These are phyloP conservation scores for Yasuhikotakia modesta DNA, from an alignment of 2,797 vertebrate species.

Conservation along the genomic window DNA sequence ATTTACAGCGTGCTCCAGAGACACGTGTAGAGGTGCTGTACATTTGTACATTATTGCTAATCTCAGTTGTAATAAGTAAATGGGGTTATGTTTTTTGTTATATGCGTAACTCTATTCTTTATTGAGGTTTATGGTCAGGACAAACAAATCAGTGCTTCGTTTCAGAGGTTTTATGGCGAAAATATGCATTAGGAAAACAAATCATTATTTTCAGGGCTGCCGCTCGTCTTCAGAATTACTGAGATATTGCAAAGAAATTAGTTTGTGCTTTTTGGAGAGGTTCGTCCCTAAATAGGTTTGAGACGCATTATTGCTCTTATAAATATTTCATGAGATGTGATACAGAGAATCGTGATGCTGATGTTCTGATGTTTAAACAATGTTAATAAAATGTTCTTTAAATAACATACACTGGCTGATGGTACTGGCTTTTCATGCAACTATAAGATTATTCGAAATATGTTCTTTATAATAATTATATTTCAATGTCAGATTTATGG, in stretches of 20 bases:
- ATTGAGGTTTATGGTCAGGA: neutral
- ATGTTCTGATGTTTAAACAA: neutral
- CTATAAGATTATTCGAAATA: neutral
- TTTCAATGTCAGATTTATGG: too few species aligned
- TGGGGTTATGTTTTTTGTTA: constrained; percentile 3
- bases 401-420: neutral
- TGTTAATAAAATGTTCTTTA: too few species aligned
- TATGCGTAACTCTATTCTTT: neutral
- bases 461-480: too few species aligned
- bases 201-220: constrained; percentile 23
- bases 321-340: constrained; percentile 50
- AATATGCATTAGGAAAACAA: constrained; percentile 5
- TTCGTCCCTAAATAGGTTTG: constrained; percentile 40
- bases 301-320: constrained; percentile 40
- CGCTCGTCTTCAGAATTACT: neutral
- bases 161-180: neutral
- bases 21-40: neutral
- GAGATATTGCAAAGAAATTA: constrained; percentile 18
- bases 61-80: neutral
- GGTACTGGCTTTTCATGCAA: neutral
- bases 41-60: neutral
- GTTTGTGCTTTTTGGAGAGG: constrained; percentile 30
- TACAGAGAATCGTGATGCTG: neutral
- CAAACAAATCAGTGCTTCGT: constrained; percentile 9
- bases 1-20: neutral